Conservation (phyloP, 2,888 invertebrate species). For the Oxycera nigricornis region DNA sequence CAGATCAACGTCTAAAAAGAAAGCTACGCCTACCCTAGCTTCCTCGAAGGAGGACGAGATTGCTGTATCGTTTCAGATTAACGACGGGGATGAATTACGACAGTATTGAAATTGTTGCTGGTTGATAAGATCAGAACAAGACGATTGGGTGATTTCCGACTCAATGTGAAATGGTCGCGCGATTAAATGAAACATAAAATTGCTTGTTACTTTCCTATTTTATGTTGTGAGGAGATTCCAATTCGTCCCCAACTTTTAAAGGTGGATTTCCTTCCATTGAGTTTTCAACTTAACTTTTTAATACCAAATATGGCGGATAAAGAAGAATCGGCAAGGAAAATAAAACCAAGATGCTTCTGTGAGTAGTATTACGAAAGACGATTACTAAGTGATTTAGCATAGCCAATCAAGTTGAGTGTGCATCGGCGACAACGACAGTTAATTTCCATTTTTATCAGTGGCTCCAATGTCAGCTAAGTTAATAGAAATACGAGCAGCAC, state of each 20-base stretch:
- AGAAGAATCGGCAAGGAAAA: no score
- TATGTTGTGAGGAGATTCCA: neutral
- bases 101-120: slow-evolving; percentile 41
- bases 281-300: no score
- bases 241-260: neutral
- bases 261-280: no score
- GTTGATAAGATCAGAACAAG: slow-evolving; percentile 45
- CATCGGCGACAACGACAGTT: no score
- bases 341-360: no score
- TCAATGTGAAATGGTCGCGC: slow-evolving; percentile 34
- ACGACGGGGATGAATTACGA: slow-evolving; percentile 39
- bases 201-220: slow-evolving; percentile 39
- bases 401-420: no score
- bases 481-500: no score
- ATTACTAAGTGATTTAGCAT: no score
- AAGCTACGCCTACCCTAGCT: neutral
- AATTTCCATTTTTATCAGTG: no score
- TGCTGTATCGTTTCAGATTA: neutral
- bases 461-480: no score
- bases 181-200: slow-evolving; percentile 47
- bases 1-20: neutral
- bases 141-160: slow-evolving; percentile 40
- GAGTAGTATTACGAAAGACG: no score
- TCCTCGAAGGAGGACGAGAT: neutral
- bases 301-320: no score